phyloP scores from a whole-genome alignment of 1,140 invertebrate species.

The Gryllus bimaculatus region DNA sequence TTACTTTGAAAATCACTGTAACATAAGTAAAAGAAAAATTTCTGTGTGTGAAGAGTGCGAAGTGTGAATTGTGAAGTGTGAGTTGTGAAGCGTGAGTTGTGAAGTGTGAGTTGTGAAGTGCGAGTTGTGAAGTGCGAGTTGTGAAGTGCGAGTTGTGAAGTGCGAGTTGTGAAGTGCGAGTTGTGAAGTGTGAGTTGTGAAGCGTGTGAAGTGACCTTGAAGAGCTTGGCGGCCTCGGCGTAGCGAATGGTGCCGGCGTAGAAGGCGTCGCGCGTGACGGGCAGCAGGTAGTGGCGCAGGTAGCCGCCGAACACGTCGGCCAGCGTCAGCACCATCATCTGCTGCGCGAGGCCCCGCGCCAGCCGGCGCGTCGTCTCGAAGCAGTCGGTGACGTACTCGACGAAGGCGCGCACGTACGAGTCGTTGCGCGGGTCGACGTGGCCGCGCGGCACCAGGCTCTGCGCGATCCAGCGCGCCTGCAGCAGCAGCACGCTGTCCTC shows the following conservation, averaged over 20 bases:
- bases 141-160: too few species aligned
- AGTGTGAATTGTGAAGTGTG: too few species aligned
- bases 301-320: conserved; percentile 26
- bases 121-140: too few species aligned
- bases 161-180: too few species aligned
- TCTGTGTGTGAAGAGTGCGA: too few species aligned
- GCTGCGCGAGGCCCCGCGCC: background rate
- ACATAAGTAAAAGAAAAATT: too few species aligned
- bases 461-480: conserved; percentile 22
- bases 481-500: conserved; percentile 21
- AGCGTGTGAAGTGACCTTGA: background rate
- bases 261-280: conserved; percentile 24
- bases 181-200: too few species aligned
- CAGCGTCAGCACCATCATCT: conserved; percentile 14
- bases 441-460: conserved; percentile 23
- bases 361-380: background rate
- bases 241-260: conserved; percentile 26
- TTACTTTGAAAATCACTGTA: too few species aligned
- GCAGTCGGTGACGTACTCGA: conserved; percentile 19
- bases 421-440: conserved; percentile 14
- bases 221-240: conserved; percentile 9
- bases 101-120: too few species aligned
- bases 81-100: too few species aligned
- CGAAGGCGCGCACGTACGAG: conserved; percentile 19
- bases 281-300: conserved; percentile 22